Evolutionary conservation across 2,888 invertebrate genomes (phyloP), one percentile per base, ranked within the genome.

Genomic region (Arge pagana): DNA sequence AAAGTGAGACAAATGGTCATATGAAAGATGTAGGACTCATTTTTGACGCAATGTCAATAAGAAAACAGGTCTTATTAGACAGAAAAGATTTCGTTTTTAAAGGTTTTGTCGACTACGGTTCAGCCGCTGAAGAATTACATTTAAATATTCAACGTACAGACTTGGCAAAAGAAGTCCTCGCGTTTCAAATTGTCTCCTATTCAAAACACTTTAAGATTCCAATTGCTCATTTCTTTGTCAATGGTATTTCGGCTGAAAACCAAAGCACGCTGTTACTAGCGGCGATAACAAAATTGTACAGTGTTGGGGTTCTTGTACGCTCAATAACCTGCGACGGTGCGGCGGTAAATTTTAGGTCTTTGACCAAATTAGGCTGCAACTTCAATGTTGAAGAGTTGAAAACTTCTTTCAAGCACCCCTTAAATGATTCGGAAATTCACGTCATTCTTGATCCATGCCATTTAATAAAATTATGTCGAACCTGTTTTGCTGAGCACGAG

Each of bases 371-470:
- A 43, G 50, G 50, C 7, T 49, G 49, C 18, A 24, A 49, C 15
- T 40, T 49, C 26, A 18, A 37, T 40, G n/a, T 16, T 13, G n/a
- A 49, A 16, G 28, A 11, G 13, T 11, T 49, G 5, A 42, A 31
- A 23, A 52, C 40, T 3, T 37, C 26, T 8, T 52, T 36, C 24
- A 33, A 45, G 31, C 45, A 52, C 30, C 43, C 45, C 3, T 13
- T 13, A 8, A 52, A 24, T 15, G 18, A 45, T 16, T 18, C 13
- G 11, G 7, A 33, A 2, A 36, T 45, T 23, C 15, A 52, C 19
- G 28, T 37, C n/a, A 52, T 52, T 18, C 26, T 52, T 42, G 45
- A 52, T 52, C 37, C 52, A 5, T 52, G 52, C 11, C 45, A 45
- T 37, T 37, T 52, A 37, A 2, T 52, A 2, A 52, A 52, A 45